Base-by-base conservation (phyloP, 2,888 invertebrate species). In the Patella caerulea region DNA sequence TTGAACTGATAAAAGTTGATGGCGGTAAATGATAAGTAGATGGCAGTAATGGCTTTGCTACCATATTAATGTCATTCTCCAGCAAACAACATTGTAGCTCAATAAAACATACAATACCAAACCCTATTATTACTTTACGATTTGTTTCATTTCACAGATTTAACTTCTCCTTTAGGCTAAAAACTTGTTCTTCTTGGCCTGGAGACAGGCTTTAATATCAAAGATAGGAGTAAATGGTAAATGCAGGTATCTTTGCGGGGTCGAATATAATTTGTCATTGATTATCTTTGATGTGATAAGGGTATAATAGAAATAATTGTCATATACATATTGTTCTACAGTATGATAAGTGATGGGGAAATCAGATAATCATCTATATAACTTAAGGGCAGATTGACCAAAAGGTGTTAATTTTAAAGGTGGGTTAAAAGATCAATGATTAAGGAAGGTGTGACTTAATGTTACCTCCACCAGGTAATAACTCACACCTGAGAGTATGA, bases 281-380 rank as follows among this genome's bases (percentile, higher is more conserved):
- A 65, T 65, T 65, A 65, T 65, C 65, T 65, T 65, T 65, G 65
- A 65, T 65, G 65, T 65, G 65, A 65, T 65, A 65, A 65, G 65
- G 65, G 19, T 24, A 65, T 65, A 65, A 65, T 65, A 19, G 19
- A 65, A 45, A 45, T 45, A 45, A 45, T 45, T 9, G 45, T 45
- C 45, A 45, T 45, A 45, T 45, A 45, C 4, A 45, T 9, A 45
- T 45, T 45, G 45, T 45, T 45, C 45, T 45, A 45, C 45, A 9
- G 45, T 45, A 45, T 45, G 7, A 45, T 45, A 45, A 45, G 45
- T 45, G 45, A 45, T 45, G 45, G 45, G 45, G 45, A 9, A 45
- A 45, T 45, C 9, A 45, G 45, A 45, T 45, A 45, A 45, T 45
- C 45, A 45, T 45, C 45, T 45, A 45, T 45, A 45, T 45, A 0